These are phyloP conservation scores for Nothoprocta perdicaria DNA, from an alignment of 2,113 vertebrate genomes.

Conservation along the genomic window DNA sequence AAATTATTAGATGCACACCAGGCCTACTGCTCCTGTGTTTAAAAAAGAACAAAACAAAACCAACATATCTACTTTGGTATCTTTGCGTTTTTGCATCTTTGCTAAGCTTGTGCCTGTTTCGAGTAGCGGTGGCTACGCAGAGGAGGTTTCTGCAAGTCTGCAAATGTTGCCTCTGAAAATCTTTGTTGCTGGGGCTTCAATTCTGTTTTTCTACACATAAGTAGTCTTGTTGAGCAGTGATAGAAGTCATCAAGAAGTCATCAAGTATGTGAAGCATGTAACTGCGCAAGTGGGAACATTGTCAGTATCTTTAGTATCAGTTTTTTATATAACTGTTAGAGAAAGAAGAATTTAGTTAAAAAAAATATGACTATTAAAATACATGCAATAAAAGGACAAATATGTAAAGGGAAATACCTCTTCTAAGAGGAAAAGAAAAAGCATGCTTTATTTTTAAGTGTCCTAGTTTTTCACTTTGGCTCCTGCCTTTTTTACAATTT, in stretches of 20 bases:
- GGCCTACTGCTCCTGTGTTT: fast-evolving
- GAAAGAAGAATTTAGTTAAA: not conserved
- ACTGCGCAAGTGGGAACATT: not conserved
- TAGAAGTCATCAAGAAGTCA: not conserved
- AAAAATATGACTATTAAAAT: not conserved
- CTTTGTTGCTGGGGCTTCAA: not conserved
- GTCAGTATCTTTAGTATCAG: not conserved
- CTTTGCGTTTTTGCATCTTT: not conserved
- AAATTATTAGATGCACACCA: not conserved
- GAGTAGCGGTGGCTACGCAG: not conserved
- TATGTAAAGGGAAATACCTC: not conserved
- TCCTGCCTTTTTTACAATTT: not conserved
- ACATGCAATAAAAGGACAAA: not conserved
- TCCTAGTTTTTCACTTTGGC: not conserved
- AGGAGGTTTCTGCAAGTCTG: not conserved
- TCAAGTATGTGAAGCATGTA: fast-evolving
- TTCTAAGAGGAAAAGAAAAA: not conserved
- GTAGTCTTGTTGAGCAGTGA: not conserved
- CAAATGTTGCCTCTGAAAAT: not conserved
- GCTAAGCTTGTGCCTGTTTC: not conserved
- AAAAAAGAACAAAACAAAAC: no score
- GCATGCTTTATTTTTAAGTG: not conserved
- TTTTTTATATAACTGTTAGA: not conserved
- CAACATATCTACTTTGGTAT: not conserved
- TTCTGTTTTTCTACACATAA: not conserved